Conservation (phyloP, 2,113 vertebrate genomes). For the Himantopus leucocephalus region DNA sequence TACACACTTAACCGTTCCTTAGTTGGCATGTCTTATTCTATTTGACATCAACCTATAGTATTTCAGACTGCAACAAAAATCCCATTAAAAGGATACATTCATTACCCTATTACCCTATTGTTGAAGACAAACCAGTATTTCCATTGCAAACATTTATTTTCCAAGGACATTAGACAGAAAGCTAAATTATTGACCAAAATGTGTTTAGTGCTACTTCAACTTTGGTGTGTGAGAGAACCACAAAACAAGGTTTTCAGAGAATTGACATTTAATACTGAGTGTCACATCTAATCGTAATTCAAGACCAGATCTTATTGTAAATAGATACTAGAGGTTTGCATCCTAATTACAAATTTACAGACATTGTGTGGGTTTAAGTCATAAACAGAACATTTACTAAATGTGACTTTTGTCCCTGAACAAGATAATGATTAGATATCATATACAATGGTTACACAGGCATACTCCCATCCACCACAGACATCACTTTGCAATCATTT, state of each 20-base stretch:
- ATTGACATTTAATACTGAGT: slow-evolving; percentile 23
- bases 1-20: background rate
- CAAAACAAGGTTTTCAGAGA: slow-evolving; percentile 45
- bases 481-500: background rate
- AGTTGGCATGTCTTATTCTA: background rate
- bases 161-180: slow-evolving; percentile 39
- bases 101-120: background rate
- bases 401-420: slow-evolving; percentile 53
- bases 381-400: slow-evolving; percentile 55
- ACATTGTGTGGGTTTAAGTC: slow-evolving; percentile 35
- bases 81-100: background rate
- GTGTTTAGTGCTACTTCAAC: slow-evolving; percentile 30
- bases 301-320: slow-evolving; percentile 42
- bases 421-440: background rate
- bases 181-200: slow-evolving; percentile 31
- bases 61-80: slow-evolving; percentile 9
- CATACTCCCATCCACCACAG: background rate
- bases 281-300: slow-evolving; percentile 46
- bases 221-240: slow-evolving; percentile 25
- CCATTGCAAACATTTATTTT: slow-evolving; percentile 5
- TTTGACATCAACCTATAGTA: background rate
- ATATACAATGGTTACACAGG: background rate
- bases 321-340: slow-evolving; percentile 42
- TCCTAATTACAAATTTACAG: slow-evolving; percentile 62
- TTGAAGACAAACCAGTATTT: slow-evolving; percentile 17